These are phyloP conservation scores for Taenioides sp. DNA, from an alignment of 2,797 vertebrate genomes.

Conservation along the genomic window DNA sequence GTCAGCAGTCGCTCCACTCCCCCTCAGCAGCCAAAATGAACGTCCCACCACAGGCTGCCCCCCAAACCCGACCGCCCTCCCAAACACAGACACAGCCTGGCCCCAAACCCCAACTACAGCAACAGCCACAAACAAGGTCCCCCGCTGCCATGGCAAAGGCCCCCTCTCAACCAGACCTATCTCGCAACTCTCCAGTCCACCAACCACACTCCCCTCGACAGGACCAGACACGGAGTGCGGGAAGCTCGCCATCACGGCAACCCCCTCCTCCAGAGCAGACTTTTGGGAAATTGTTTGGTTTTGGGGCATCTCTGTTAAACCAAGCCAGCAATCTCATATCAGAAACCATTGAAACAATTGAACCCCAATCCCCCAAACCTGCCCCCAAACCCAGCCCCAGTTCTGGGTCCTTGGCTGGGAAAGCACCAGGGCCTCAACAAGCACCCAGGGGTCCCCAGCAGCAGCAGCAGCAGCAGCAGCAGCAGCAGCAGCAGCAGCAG, in stretches of 20 bases:
- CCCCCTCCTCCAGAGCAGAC: slow-evolving; percentile 87
- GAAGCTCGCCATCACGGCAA: slow-evolving; percentile 84
- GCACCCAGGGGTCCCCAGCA: slow-evolving; percentile 58
- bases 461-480: slow-evolving; percentile 26
- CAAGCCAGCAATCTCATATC: slow-evolving; percentile 97
- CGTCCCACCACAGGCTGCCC: slow-evolving; percentile 48
- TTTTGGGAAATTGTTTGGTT: slow-evolving; percentile 96
- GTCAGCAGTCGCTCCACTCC: slow-evolving; percentile 95
- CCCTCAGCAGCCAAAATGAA: slow-evolving; percentile 86
- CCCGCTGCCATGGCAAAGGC: slow-evolving; percentile 82
- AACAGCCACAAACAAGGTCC: slow-evolving; percentile 66
- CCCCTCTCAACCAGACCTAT: slow-evolving; percentile 83
- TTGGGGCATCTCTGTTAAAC: slow-evolving; percentile 94
- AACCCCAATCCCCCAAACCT: slow-evolving; percentile 86
- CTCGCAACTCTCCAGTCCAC: slow-evolving; percentile 81
- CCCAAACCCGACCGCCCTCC: slow-evolving; percentile 47
- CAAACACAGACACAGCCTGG: slow-evolving; percentile 52
- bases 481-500: slow-evolving; percentile 17
- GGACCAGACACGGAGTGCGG: slow-evolving; percentile 83
- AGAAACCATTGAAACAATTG: slow-evolving; percentile 81
- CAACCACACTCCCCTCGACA: slow-evolving; percentile 72
- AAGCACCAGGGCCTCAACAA: slow-evolving; percentile 73
- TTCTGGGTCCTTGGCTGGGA: slow-evolving; percentile 67
- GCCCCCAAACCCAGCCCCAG: slow-evolving; percentile 83
- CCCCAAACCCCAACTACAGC: slow-evolving; percentile 40